Conservation (phyloP, 2,888 invertebrate species). For the Siphonodentalium dalli region DNA sequence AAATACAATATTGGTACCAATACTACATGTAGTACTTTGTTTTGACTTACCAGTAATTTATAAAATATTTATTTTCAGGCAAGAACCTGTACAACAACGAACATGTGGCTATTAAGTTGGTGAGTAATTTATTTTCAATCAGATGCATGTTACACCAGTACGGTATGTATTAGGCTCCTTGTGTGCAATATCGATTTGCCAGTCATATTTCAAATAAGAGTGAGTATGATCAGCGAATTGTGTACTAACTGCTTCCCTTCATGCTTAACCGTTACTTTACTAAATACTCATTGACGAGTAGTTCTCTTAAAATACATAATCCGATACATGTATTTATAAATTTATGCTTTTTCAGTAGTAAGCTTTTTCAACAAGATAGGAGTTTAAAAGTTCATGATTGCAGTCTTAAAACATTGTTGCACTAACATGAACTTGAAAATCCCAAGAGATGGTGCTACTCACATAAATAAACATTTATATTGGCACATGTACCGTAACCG, state of each 20-base stretch:
- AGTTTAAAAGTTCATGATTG: background rate
- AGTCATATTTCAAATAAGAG: background rate
- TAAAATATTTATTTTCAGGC: constrained; percentile 78
- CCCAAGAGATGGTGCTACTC: background rate
- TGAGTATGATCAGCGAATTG: background rate
- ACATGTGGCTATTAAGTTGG: constrained; percentile 99
- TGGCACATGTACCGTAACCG: too few species aligned
- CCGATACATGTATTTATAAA: background rate
- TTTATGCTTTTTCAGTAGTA: background rate
- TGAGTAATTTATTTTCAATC: constrained; percentile 52
- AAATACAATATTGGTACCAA: too few species aligned
- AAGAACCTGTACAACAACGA: constrained; percentile 99
- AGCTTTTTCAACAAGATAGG: background rate
- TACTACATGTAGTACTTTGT: too few species aligned
- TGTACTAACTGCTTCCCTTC: too few species aligned
- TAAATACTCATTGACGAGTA: too few species aligned
- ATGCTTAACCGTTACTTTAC: too few species aligned
- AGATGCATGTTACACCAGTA: background rate
- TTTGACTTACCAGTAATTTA: too few species aligned
- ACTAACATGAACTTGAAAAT: background rate
- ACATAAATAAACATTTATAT: too few species aligned
- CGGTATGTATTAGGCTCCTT: background rate
- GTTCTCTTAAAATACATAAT: background rate
- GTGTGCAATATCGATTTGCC: background rate
- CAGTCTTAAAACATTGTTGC: background rate